Evolutionary conservation across 2,888 invertebrate genomes (phyloP).

Genomic region (Drosophila nr. perissopoda): DNA sequence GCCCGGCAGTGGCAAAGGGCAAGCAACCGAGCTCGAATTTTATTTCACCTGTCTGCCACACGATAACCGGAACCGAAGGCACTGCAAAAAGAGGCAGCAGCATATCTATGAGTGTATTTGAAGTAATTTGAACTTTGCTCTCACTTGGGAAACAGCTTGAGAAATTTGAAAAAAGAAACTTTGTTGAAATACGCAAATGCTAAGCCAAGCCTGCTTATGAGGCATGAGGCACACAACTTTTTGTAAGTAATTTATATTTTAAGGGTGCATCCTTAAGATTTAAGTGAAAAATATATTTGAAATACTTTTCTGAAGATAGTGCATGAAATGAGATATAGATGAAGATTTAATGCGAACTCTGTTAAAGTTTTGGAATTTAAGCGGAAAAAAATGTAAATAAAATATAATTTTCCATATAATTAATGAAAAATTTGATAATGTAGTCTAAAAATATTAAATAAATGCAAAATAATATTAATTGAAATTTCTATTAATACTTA

Average conservation of each 20-base stretch:
- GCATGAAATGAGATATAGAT: background rate
- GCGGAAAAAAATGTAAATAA: background rate
- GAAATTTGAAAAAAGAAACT: conserved; percentile 1
- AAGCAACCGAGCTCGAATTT: conserved; percentile 49
- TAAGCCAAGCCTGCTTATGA: background rate
- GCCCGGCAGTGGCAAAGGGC: conserved; percentile 47
- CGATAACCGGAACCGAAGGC: conserved; percentile 22
- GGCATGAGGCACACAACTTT: background rate
- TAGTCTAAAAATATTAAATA: background rate
- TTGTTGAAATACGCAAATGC: background rate
- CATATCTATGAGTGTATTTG: conserved; percentile 1
- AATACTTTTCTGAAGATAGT: background rate
- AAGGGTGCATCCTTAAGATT: background rate
- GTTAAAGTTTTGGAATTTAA: background rate
- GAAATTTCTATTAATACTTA: background rate
- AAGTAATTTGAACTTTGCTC: conserved; percentile 12
- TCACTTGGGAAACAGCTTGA: background rate
- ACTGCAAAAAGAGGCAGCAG: background rate
- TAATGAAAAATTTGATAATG: rapidly evolving
- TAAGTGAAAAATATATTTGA: background rate
- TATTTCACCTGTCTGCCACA: conserved; percentile 67
- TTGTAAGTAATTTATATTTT: background rate
- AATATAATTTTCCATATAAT: background rate
- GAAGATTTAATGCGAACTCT: background rate
- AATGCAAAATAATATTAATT: background rate